Evolutionary conservation across 2,888 invertebrate species (phyloP).

Genomic region (Drosophila ezoana): DNA sequence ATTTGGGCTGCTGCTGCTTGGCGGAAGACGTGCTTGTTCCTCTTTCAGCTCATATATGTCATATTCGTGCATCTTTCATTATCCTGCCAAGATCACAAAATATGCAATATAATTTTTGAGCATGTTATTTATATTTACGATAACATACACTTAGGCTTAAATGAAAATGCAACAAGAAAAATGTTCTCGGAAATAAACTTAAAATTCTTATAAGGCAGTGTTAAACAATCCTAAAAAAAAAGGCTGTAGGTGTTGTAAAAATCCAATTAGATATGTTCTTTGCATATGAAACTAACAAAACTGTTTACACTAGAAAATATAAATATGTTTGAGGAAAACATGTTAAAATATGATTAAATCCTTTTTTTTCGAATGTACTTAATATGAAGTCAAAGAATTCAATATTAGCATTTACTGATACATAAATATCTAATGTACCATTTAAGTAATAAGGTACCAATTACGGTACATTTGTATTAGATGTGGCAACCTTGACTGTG

Average conservation of each 20-base stretch:
- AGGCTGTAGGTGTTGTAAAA: neutral
- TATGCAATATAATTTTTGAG: neutral
- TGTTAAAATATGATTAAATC: too few species aligned
- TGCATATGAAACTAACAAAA: too few species aligned
- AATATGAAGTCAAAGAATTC: too few species aligned
- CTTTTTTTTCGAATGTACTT: too few species aligned
- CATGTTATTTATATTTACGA: neutral
- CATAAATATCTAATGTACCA: too few species aligned
- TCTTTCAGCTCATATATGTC: constrained; percentile 81
- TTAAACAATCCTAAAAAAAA: neutral
- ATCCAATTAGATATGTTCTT: too few species aligned
- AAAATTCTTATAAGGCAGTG: neutral
- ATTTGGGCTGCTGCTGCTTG: constrained; percentile 30
- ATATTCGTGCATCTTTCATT: constrained; percentile 85
- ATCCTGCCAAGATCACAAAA: constrained; percentile 61
- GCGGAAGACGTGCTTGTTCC: constrained; percentile 83
- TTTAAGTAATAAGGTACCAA: neutral
- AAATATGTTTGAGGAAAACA: too few species aligned
- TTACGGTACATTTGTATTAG: neutral
- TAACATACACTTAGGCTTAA: neutral
- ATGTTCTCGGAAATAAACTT: neutral
- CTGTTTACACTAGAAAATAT: too few species aligned
- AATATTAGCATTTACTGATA: too few species aligned
- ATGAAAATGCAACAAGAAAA: neutral
- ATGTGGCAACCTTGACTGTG: neutral